Conservation (phyloP, 53 echinoderm and acorn worm species). For the Arbacia lixula region DNA sequence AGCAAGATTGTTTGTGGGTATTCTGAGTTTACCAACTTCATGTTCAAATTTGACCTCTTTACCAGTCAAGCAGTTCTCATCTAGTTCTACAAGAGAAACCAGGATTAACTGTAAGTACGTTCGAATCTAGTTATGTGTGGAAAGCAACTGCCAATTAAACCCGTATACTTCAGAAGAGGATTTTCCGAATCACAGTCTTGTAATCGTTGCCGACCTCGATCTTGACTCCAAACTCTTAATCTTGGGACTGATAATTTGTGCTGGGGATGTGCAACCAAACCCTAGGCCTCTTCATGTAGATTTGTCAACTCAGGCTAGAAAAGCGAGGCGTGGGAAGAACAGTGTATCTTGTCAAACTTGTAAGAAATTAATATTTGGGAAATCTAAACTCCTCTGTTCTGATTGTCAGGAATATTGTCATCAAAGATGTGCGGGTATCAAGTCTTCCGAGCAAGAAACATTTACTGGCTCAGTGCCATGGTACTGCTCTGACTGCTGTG, state of each 20-base stretch:
- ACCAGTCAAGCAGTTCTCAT: not conserved
- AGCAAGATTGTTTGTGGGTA: not conserved
- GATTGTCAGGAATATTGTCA: conserved; percentile 18
- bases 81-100: not conserved
- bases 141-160: conserved; percentile 1
- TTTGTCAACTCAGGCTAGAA: not conserved
- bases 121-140: not conserved
- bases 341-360: conserved; percentile 7
- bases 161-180: not conserved
- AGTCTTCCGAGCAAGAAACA: not conserved
- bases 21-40: not conserved
- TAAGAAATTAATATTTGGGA: conserved; percentile 2
- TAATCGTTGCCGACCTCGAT: not conserved
- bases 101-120: conserved; percentile 31
- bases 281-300: not conserved
- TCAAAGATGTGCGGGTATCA: not conserved
- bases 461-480: conserved; percentile 5
- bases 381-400: not conserved
- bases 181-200: not conserved
- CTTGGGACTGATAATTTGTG: conserved; percentile 15
- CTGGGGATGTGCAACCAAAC: conserved; percentile 31
- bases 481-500: conserved; percentile 46
- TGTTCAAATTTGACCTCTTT: not conserved
- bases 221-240: conserved; percentile 10
- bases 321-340: not conserved